A percentile compares a stretch with the other conserved stretches of the same genome.
These are phyloP conservation scores for Epizoanthus ramosus DNA, from an alignment of 92 coral and sea anemone genomes.

Conservation along the genomic window DNA sequence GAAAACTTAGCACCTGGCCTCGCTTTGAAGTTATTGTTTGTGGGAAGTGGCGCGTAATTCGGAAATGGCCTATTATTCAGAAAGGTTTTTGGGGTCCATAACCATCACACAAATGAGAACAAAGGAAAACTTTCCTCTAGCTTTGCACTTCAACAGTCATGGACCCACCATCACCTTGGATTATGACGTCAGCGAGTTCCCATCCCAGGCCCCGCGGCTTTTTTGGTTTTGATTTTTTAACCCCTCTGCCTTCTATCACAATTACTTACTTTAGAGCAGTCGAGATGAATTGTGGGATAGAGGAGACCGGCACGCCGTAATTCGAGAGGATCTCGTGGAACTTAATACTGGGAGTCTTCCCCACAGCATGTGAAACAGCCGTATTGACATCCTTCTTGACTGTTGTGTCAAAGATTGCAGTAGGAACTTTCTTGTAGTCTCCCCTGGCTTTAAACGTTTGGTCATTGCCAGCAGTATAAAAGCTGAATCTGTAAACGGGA, in stretches of 20 bases:
- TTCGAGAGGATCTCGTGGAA: slow-evolving; percentile 67
- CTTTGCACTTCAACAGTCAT: too few relatives aligned
- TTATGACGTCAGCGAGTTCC: too few relatives aligned
- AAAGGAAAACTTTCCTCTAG: too few relatives aligned
- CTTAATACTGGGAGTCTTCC: slow-evolving; percentile 50
- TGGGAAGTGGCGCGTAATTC: too few relatives aligned
- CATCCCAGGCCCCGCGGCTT: background rate
- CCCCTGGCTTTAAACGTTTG: slow-evolving; percentile 97
- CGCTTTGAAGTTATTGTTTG: too few relatives aligned
- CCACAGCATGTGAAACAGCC: slow-evolving; percentile 70
- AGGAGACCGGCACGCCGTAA: slow-evolving; percentile 60
- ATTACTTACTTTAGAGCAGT: slow-evolving; percentile 80
- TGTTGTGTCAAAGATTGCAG: slow-evolving; percentile 72
- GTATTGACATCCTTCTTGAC: slow-evolving; percentile 68
- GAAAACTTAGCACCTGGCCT: too few relatives aligned
- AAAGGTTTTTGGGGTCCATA: too few relatives aligned
- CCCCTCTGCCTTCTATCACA: background rate
- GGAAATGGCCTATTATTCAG: too few relatives aligned
- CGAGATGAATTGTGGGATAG: slow-evolving; percentile 59
- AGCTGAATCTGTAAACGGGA: slow-evolving; percentile 65
- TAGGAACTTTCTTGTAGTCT: slow-evolving; percentile 58
- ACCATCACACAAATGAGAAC: too few relatives aligned
- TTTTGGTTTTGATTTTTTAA: too few relatives aligned
- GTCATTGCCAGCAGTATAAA: slow-evolving; percentile 86
- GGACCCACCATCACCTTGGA: too few relatives aligned